Conservation (phyloP, 2,797 vertebrate species). For the Mustela erminea region DNA sequence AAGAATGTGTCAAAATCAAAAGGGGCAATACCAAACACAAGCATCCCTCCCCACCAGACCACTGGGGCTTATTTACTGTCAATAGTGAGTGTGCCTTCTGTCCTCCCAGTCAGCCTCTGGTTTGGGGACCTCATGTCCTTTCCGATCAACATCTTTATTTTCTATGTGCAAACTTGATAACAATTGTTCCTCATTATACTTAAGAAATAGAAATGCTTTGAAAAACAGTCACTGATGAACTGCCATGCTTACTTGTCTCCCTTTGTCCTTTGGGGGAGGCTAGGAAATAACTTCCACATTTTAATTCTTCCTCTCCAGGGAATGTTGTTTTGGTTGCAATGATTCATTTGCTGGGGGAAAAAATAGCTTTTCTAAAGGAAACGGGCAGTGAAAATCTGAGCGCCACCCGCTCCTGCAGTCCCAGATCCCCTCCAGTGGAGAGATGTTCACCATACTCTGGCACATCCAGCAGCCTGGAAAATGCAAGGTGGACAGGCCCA, state of each 20-base stretch:
- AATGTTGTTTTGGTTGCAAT: neutral
- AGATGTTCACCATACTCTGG: neutral
- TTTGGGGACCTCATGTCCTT: neutral
- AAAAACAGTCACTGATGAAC: neutral
- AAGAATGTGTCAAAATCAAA: slow-evolving; percentile 8
- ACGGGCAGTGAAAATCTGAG: neutral
- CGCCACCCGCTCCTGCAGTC: neutral
- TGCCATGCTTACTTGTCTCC: neutral
- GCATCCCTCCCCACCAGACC: neutral
- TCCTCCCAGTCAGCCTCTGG: neutral
- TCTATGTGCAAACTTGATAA: neutral
- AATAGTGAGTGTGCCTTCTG: neutral
- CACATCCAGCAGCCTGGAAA: neutral
- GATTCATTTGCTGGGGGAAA: slow-evolving; percentile 22
- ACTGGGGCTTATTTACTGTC: neutral
- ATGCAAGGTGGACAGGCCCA: neutral
- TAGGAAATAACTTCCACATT: slow-evolving; percentile 48
- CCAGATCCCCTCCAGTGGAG: neutral
- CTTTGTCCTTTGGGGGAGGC: neutral
- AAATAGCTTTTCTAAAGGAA: slow-evolving; percentile 51
- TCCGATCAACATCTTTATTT: neutral
- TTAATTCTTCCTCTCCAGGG: slow-evolving; percentile 43
- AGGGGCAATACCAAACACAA: neutral
- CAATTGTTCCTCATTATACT: slow-evolving; percentile 28
- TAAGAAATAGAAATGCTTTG: slow-evolving; percentile 30